Conservation (phyloP, 2,113 vertebrate genomes). For the Sardina pilchardus region DNA sequence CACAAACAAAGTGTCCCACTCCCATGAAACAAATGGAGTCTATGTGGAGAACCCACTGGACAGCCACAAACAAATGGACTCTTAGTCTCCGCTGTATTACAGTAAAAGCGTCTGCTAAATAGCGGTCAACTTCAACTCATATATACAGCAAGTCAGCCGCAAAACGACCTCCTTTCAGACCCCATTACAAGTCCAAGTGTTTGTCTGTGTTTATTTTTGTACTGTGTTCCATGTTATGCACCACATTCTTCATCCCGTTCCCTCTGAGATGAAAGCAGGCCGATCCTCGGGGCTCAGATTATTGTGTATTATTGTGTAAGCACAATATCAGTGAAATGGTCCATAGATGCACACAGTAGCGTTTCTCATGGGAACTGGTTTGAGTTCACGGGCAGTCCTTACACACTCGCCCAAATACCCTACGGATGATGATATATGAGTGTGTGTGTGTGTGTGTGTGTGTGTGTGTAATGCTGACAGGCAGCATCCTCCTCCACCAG, state of each 20-base stretch:
- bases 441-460: neutral
- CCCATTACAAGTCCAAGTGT: neutral
- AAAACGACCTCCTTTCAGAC: neutral
- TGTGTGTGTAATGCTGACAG: neutral
- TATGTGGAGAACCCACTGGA: neutral
- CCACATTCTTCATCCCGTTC: neutral
- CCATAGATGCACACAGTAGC: neutral
- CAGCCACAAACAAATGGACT: neutral
- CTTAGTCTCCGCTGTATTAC: neutral
- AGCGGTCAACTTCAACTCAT: too few species aligned
- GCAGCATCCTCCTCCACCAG: conserved; percentile 54
- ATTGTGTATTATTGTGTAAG: neutral
- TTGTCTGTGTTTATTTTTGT: neutral
- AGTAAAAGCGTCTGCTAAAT: too few species aligned
- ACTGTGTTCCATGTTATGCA: neutral
- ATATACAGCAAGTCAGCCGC: neutral
- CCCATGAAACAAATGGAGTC: neutral
- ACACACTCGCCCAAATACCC: neutral
- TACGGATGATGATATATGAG: neutral
- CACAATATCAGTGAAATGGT: neutral
- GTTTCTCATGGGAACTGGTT: neutral
- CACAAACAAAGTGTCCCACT: neutral
- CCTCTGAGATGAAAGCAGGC: neutral
- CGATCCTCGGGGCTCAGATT: neutral
- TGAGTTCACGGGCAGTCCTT: neutral